Evolutionary conservation across 2,797 vertebrate genomes (phyloP).

Genomic region (Rachycentron canadum): DNA sequence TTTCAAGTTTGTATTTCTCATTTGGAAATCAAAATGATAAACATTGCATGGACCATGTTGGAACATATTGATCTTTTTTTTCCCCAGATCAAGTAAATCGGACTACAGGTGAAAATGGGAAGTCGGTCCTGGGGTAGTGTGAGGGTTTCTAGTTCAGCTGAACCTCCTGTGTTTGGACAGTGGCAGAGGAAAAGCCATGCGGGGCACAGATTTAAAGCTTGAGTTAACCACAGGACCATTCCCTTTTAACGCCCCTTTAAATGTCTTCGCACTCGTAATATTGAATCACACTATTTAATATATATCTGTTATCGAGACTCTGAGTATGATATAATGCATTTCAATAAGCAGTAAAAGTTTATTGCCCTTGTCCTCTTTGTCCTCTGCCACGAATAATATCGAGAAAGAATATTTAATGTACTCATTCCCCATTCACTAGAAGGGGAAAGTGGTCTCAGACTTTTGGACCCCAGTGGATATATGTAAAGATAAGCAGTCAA

Average conservation of each 20-base stretch:
- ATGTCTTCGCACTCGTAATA: conserved; percentile 23
- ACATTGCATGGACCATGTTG: no score
- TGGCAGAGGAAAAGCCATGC: not conserved
- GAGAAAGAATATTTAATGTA: not conserved
- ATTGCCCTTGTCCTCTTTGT: conserved; percentile 40
- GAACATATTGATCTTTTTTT: no score
- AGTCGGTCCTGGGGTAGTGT: no score
- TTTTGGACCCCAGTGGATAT: no score
- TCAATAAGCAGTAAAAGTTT: conserved; percentile 41
- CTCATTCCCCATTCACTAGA: not conserved
- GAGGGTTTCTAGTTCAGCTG: no score
- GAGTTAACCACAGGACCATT: not conserved
- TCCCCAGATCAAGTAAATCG: no score
- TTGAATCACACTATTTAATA: conserved; percentile 22
- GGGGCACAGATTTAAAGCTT: not conserved
- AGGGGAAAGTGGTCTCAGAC: not conserved
- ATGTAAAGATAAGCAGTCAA: conserved; percentile 62
- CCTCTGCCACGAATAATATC: conserved; percentile 20
- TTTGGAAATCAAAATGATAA: no score
- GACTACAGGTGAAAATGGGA: no score
- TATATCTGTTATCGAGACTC: conserved; percentile 20
- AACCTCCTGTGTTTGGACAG: no score
- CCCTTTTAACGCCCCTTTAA: conserved; percentile 5
- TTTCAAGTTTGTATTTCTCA: no score
- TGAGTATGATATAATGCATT: conserved; percentile 38